A percentile compares a stretch with the other conserved stretches of the same genome.
Evolutionary conservation across 2,113 vertebrate species (phyloP).

Genomic region (Zapus hudsonius): DNA sequence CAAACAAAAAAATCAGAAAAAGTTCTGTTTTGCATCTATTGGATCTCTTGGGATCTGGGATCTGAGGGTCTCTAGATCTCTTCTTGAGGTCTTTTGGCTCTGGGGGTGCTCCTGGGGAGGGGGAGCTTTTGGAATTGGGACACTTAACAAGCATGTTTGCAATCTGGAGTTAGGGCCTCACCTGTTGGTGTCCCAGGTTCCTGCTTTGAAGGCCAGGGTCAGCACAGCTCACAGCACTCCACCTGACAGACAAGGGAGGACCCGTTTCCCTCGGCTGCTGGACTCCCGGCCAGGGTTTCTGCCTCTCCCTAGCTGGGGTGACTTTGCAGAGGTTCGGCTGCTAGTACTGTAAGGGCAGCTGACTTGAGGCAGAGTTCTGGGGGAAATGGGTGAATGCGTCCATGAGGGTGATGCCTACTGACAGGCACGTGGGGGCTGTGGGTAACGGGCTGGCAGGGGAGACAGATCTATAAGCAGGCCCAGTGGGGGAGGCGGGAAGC

Average conservation of each 20-base stretch:
- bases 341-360: constrained; percentile 42
- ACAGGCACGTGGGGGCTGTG: neutral
- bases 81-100: neutral
- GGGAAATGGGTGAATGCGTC: constrained; percentile 54
- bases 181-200: fast-evolving
- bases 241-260: neutral
- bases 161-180: neutral
- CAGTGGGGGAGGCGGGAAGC: neutral
- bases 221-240: fast-evolving
- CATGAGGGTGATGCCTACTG: constrained; percentile 44
- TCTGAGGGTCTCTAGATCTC: neutral
- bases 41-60: neutral
- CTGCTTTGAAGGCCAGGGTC: neutral
- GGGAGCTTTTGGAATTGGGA: too few relatives aligned
- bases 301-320: constrained; percentile 42
- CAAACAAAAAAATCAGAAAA: neutral
- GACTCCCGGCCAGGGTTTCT: constrained; percentile 62
- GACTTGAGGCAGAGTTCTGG: constrained; percentile 55
- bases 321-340: constrained; percentile 39
- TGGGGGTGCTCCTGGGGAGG: neutral
- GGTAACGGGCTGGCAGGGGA: neutral
- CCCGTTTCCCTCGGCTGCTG: neutral
- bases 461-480: neutral
- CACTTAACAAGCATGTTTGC: neutral
- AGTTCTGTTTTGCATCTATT: neutral